Evolutionary conservation across 1,140 invertebrate species (phyloP), one percentile per base, ranked within the genome.

Genomic region (Lordiphosa collinella): DNA sequence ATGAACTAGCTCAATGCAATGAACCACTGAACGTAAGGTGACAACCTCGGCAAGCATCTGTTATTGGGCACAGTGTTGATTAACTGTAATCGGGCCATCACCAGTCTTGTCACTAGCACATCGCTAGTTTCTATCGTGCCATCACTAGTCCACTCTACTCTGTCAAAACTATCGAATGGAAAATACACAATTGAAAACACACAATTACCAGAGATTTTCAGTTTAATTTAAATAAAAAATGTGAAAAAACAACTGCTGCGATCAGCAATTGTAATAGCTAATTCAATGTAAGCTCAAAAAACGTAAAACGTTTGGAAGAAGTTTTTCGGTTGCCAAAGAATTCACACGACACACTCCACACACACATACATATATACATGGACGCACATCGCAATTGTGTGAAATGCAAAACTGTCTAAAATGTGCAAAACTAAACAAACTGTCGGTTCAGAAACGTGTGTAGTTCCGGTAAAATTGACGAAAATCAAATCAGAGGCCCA

Each of bases 371-470:
- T 32, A 64, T 44, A 52, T 53, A 64, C 62, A 37, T 18, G 63
- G 41, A 37, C 55, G 47, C 66, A 52, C 50, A 75, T 66, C 58
- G 75, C 69, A 66, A 48, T 61, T 80, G 54, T 66, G 53, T 57
- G 55, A 82, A 72, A 80, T 76, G 76, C 67, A 72, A 65, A 75
- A 76, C 71, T 82, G 43, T 71, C 59, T 60, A 50, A 75, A 79
- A 67, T 64, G 75, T 70, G 32, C 18, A 43, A 63, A 68, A 68
- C 31, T 71, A 53, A 57, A 76, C 43, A 72, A 71, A 57, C 49
- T 59, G 16, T 44, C 38, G 38, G 16, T 29, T 8, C 14, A 10
- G 25, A 43, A 57, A 25, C 37, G 32, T 54, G 54, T 75, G 44
- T 10, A 32, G 52, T 34, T 14, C 16, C 52, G 36, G 22, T 44